These are phyloP conservation scores for Macropus fuliginosus DNA, from an alignment of 2,797 vertebrate genomes.

Conservation along the genomic window DNA sequence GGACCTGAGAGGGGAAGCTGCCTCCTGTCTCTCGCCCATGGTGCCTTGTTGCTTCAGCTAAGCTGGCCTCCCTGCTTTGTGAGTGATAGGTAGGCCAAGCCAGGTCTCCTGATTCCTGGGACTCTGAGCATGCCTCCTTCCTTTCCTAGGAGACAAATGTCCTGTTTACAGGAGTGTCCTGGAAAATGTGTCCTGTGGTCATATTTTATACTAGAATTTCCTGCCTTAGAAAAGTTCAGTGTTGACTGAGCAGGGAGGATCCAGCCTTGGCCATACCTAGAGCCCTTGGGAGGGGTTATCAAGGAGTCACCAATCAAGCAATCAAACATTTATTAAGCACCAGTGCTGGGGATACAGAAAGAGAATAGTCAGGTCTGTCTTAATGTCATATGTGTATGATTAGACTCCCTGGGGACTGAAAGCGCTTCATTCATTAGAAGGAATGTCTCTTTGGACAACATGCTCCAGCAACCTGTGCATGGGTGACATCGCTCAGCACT, in stretches of 20 bases:
- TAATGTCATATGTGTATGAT: fast-evolving
- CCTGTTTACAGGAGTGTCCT: neutral
- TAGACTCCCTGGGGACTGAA: no score
- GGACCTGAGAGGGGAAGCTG: neutral
- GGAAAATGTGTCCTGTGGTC: neutral
- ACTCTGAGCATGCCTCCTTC: neutral
- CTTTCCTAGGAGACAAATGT: no score
- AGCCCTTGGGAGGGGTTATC: neutral
- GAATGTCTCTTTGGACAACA: no score
- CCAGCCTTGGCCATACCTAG: neutral
- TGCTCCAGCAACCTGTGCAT: neutral
- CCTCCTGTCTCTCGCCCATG: neutral
- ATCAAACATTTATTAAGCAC: neutral
- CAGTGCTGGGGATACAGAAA: neutral
- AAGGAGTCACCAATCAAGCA: neutral
- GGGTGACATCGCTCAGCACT: no score
- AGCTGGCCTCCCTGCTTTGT: neutral
- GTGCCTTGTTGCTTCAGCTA: neutral
- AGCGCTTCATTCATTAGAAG: neutral
- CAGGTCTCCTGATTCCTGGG: neutral
- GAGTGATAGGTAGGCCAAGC: neutral
- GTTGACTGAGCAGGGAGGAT: neutral
- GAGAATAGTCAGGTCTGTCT: neutral
- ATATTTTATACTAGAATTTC: neutral
- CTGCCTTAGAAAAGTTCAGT: neutral